These are phyloP conservation scores for Serinus canaria DNA, from an alignment of 2,113 vertebrate genomes.

Conservation along the genomic window DNA sequence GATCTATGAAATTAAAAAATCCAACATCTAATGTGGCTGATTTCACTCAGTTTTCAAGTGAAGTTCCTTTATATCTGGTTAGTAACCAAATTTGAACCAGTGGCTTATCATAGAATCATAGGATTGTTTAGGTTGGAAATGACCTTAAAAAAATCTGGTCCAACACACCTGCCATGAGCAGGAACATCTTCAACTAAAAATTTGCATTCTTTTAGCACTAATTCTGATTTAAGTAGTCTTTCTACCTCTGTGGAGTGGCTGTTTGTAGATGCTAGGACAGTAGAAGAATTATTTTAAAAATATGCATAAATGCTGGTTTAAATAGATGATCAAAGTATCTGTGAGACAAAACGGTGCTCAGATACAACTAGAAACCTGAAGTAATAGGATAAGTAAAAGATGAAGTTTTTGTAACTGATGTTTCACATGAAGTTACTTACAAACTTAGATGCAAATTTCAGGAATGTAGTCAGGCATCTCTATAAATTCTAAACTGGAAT, in stretches of 20 bases:
- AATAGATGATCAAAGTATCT: background rate
- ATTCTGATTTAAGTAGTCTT: background rate
- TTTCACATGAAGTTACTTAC: background rate
- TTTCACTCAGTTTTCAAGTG: background rate
- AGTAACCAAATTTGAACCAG: background rate
- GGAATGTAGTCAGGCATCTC: background rate
- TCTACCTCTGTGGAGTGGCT: background rate
- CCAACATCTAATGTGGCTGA: rapidly evolving
- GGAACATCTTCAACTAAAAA: background rate
- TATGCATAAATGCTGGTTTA: background rate
- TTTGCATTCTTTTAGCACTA: background rate
- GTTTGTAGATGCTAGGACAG: background rate
- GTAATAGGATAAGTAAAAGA: background rate
- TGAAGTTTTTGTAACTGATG: background rate
- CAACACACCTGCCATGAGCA: rapidly evolving
- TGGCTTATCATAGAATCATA: background rate
- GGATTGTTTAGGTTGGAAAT: background rate
- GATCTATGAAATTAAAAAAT: background rate
- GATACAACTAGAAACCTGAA: background rate
- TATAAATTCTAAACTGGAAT: background rate
- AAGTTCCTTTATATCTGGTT: background rate
- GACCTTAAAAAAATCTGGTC: background rate
- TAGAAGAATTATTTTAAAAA: background rate
- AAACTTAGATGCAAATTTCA: background rate
- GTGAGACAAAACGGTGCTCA: background rate